A percentile compares a stretch with the other conserved stretches of the same genome.
Conservation (phyloP, 1,140 invertebrate genomes). For the Ptiloglossa arizonensis region DNA sequence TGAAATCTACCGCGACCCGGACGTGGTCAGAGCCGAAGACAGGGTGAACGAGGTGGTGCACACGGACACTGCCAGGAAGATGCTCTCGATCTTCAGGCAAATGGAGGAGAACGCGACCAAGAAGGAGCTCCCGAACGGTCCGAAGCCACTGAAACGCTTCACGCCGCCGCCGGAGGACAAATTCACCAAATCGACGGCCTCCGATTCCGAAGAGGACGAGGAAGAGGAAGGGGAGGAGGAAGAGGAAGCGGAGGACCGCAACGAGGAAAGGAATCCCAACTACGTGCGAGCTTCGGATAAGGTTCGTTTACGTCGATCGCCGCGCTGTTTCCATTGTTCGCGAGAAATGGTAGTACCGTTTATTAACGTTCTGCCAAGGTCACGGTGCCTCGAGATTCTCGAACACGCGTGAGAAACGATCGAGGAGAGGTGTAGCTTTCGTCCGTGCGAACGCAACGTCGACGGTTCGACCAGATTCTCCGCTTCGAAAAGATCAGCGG, state of each 20-base stretch:
- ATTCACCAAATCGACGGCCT: constrained; percentile 81
- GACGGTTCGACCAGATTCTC: no score
- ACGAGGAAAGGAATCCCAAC: constrained; percentile 85
- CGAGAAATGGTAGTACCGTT: background rate
- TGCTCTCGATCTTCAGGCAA: constrained; percentile 93
- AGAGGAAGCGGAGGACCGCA: constrained; percentile 82
- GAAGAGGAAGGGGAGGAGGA: constrained; percentile 85
- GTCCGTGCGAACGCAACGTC: no score
- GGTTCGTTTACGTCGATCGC: constrained; percentile 60
- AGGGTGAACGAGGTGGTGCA: constrained; percentile 79
- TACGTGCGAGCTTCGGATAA: constrained; percentile 83
- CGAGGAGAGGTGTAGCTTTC: no score
- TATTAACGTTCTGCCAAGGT: constrained; percentile 8
- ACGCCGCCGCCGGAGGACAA: constrained; percentile 92
- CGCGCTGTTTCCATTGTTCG: constrained; percentile 10
- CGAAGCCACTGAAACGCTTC: constrained; percentile 92
- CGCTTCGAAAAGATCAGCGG: no score
- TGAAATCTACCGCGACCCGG: constrained; percentile 89
- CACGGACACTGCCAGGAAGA: constrained; percentile 90
- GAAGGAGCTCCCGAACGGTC: constrained; percentile 84
- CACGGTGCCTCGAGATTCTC: background rate
- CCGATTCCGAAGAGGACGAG: constrained; percentile 83
- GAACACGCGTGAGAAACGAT: constrained; percentile 20
- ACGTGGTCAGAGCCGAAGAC: constrained; percentile 87
- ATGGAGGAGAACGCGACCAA: constrained; percentile 88